phyloP scores from a whole-genome alignment of 2,113 vertebrate genomes.

The Hassar affinis region DNA sequence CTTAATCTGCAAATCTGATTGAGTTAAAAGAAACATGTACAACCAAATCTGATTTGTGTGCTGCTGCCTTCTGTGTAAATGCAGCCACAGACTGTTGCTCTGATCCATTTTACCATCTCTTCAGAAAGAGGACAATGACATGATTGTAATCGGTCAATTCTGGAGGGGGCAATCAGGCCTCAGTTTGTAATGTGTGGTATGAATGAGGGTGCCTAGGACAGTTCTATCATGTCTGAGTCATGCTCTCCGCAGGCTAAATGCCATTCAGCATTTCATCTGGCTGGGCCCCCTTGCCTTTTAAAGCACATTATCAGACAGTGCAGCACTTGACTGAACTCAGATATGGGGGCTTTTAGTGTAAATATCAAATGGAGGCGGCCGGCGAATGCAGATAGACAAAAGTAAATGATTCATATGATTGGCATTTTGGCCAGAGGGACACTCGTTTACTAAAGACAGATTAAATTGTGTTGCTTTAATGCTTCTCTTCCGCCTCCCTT shows the following conservation, averaged over 20 bases:
- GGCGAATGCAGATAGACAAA: constrained; percentile 38
- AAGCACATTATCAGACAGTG: constrained; percentile 52
- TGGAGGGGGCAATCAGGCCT: constrained; percentile 37
- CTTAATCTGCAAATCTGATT: constrained; percentile 11
- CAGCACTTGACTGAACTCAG: constrained; percentile 37
- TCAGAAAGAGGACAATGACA: constrained; percentile 24
- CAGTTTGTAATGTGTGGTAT: constrained; percentile 43
- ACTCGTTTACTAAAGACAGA: constrained; percentile 50
- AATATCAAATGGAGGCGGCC: constrained; percentile 51
- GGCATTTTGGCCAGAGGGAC: constrained; percentile 53
- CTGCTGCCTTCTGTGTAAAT: constrained; percentile 8
- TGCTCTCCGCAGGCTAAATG: constrained; percentile 48
- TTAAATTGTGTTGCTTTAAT: constrained; percentile 54
- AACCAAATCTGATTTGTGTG: not conserved
- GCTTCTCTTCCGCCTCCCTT: constrained; percentile 35
- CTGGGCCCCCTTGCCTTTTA: constrained; percentile 34
- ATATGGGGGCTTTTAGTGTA: constrained; percentile 52
- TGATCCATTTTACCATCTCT: constrained; percentile 9
- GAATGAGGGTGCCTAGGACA: constrained; percentile 27
- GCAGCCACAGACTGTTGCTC: not conserved
- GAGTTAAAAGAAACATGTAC: not conserved
- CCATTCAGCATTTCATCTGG: constrained; percentile 50
- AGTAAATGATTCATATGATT: constrained; percentile 52
- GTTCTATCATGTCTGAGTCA: constrained; percentile 39
- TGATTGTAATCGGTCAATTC: constrained; percentile 32